phyloP scores from a whole-genome alignment of 1,140 invertebrate species.

The Tetranychus urticae region DNA sequence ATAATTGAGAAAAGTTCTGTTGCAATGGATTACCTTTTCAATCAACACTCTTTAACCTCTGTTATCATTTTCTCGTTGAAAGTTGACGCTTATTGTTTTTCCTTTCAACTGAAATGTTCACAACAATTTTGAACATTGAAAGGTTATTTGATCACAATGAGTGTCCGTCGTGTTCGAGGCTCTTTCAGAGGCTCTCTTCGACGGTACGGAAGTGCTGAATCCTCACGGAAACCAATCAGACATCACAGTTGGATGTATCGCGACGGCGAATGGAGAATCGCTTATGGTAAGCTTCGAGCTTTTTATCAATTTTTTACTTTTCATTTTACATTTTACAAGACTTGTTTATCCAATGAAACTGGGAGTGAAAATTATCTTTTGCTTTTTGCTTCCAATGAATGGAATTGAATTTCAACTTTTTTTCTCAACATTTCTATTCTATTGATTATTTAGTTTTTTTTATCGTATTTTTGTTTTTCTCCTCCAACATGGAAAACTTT shows the following conservation, averaged over 20 bases:
- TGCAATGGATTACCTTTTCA: too few species aligned
- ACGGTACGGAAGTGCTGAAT: constrained; percentile 14
- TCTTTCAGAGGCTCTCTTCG: constrained; percentile 15
- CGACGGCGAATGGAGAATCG: constrained; percentile 15
- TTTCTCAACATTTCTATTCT: too few species aligned
- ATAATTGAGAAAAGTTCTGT: too few species aligned
- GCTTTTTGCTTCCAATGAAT: too few species aligned
- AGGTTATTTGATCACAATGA: constrained; percentile 7
- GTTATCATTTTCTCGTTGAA: too few species aligned
- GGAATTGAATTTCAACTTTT: too few species aligned
- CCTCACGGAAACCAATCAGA: constrained; percentile 12
- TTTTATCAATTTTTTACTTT: not conserved
- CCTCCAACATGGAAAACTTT: too few species aligned
- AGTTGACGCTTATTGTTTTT: constrained; percentile 17
- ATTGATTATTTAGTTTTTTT: too few species aligned
- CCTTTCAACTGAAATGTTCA: constrained; percentile 25
- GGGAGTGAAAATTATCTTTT: too few species aligned
- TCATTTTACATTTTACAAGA: not conserved
- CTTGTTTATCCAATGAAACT: too few species aligned
- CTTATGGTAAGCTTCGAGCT: constrained; percentile 14
- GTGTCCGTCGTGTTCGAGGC: constrained; percentile 15
- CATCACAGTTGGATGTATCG: constrained; percentile 16
- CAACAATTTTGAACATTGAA: constrained; percentile 19
- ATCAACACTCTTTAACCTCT: too few species aligned
- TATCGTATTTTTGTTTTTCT: too few species aligned